Percentiles rank a stretch among this genome's conserved stretches.
These are phyloP conservation scores for Brachionus koreanus DNA, from an alignment of 1,140 invertebrate species.

Conservation along the genomic window DNA sequence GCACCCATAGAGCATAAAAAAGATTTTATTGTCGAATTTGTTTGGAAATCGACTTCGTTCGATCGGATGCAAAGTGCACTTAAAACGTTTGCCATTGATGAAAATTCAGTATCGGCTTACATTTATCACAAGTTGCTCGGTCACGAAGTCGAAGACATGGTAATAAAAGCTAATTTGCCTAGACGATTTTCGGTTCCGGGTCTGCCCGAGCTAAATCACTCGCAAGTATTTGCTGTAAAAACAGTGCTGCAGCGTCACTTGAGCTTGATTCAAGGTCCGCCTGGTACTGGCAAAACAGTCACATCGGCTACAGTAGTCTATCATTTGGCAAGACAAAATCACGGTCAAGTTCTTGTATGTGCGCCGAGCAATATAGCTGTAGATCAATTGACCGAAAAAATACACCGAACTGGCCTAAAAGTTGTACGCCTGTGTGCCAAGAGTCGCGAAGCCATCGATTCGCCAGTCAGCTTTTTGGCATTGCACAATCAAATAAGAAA, in stretches of 20 bases:
- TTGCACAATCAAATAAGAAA: slow-evolving; percentile 95
- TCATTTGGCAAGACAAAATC: slow-evolving; percentile 86
- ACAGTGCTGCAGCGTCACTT: slow-evolving; percentile 93
- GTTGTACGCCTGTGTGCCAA: slow-evolving; percentile 95
- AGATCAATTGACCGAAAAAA: slow-evolving; percentile 97
- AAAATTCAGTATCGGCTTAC: slow-evolving; percentile 89
- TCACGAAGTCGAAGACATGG: slow-evolving; percentile 91
- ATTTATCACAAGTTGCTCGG: slow-evolving; percentile 94
- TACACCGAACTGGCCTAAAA: slow-evolving; percentile 93
- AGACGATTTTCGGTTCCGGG: slow-evolving; percentile 96
- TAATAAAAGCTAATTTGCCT: slow-evolving; percentile 74
- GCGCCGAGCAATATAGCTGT: slow-evolving; percentile 98
- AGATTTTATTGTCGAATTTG: slow-evolving; percentile 97
- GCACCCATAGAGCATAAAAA: slow-evolving; percentile 85
- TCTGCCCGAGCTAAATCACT: slow-evolving; percentile 91
- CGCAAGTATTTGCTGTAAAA: slow-evolving; percentile 97
- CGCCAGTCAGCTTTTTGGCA: slow-evolving; percentile 90
- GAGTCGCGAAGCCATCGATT: slow-evolving; percentile 94
- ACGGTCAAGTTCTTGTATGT: slow-evolving; percentile 89
- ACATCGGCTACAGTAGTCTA: slow-evolving; percentile 99
- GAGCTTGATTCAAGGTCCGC: slow-evolving; percentile 84
- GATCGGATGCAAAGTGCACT: slow-evolving; percentile 94
- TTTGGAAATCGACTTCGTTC: slow-evolving; percentile 99
- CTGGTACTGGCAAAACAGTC: slow-evolving; percentile 96
- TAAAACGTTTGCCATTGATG: slow-evolving; percentile 90